A percentile compares a stretch with the other conserved stretches of the same genome.
These are phyloP conservation scores for Diorhabda carinulata DNA, from an alignment of 1,140 invertebrate genomes.

Conservation along the genomic window DNA sequence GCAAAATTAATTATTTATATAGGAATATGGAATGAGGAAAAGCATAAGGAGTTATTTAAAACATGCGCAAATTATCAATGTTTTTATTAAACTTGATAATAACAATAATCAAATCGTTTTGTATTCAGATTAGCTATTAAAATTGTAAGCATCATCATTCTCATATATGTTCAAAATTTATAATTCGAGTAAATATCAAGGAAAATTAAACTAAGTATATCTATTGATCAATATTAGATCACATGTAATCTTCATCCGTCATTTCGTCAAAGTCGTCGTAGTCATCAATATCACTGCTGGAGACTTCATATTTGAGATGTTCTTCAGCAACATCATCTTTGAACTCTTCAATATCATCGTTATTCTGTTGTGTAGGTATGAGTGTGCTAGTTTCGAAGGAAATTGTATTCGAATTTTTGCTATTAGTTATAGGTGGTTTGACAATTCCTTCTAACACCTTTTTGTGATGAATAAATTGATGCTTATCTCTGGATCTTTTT, in stretches of 20 bases:
- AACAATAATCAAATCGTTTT: too few species aligned
- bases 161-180: background rate
- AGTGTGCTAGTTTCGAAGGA: slow-evolving; percentile 2
- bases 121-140: too few species aligned
- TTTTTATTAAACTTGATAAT: too few species aligned
- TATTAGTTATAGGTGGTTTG: slow-evolving; percentile 20
- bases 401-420: slow-evolving; percentile 1
- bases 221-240: background rate
- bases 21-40: too few species aligned
- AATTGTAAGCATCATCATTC: too few species aligned
- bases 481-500: slow-evolving; percentile 35
- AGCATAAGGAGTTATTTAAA: too few species aligned
- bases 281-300: slow-evolving; percentile 18
- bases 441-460: slow-evolving; percentile 31
- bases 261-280: slow-evolving; percentile 16
- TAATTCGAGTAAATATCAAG: background rate
- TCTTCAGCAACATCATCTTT: slow-evolving; percentile 1
- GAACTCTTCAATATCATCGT: background rate
- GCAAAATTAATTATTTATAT: too few species aligned
- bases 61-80: too few species aligned
- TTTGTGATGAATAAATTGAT: slow-evolving; percentile 32
- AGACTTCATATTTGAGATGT: slow-evolving; percentile 5
- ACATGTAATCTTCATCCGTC: slow-evolving; percentile 12
- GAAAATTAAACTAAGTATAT: background rate
- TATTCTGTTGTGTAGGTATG: background rate